Evolutionary conservation across 1,140 invertebrate genomes (phyloP), one percentile per base, ranked within the genome.

Genomic region (Megalonaias nervosa): DNA sequence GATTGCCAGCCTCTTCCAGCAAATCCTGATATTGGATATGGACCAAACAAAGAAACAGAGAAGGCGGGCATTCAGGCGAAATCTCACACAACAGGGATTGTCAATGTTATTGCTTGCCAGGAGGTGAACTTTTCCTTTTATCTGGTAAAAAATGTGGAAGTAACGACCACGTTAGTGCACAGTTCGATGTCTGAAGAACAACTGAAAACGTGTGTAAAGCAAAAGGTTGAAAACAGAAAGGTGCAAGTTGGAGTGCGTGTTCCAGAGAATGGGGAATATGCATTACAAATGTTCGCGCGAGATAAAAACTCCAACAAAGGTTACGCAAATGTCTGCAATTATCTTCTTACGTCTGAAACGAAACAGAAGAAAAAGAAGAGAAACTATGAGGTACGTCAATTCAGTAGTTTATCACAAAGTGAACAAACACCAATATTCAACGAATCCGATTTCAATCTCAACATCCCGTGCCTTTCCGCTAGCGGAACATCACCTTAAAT

Each of bases 211-310:
- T 72, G 68, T 73, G 23, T 71, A 14, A 68, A 67, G 57, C 59
- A 68, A 59, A 72, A 62, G n/a, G 14, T 60, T 21, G 64, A 17
- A n/a, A 48, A 70, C 21, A 13, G 64, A 17, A 77, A 66, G 26
- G 14, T 71, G n/a, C 48, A 21, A 56, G 65, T 77, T 55, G 48
- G 55, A 14, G 70, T 77, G 16, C 65, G 21, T 0, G 71, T 77
- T n/a, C 76, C 76, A 23, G 76, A 72, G n/a, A 48, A 77, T 56
- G 76, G 76, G 38, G 76, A 77, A 48, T 77, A 72, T 77, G 76
- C 76, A 2, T 57, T 77, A 16, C 59, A 56, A 55, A 61, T 77
- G 59, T 21, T 61, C 64, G 58, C 76, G 9, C 26, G 73, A 68
- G 70, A 66, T 23, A 72, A 77, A 48, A 71, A 77, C 60, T 58